These are phyloP conservation scores for Cataglyphis albicans DNA, from an alignment of 2,888 invertebrate species.

Conservation along the genomic window DNA sequence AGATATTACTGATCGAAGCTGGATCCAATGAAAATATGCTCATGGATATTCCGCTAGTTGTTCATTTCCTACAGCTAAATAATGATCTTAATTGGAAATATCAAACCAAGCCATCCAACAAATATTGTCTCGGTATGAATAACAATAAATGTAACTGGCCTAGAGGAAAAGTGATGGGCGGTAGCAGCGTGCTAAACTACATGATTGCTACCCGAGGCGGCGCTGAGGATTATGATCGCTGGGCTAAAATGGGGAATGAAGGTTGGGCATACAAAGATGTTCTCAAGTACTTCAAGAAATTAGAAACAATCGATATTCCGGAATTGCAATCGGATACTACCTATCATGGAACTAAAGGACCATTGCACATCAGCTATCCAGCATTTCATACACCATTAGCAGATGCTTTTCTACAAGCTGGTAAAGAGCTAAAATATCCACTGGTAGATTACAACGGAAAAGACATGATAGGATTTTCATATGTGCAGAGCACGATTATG, in stretches of 20 bases:
- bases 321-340: conserved; percentile 83
- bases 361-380: conserved; percentile 87
- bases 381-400: conserved; percentile 88
- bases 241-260: conserved; percentile 90
- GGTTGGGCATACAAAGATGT: conserved; percentile 92
- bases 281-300: conserved; percentile 92
- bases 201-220: conserved; percentile 93
- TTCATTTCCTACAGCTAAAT: conserved; percentile 91
- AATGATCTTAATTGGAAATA: conserved; percentile 92
- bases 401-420: conserved; percentile 89
- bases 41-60: conserved; percentile 92
- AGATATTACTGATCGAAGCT: conserved; percentile 91
- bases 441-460: conserved; percentile 89
- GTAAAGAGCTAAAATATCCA: conserved; percentile 88
- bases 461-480: conserved; percentile 88
- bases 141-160: conserved; percentile 83
- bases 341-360: conserved; percentile 88
- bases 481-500: conserved; percentile 89
- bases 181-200: conserved; percentile 92
- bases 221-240: conserved; percentile 91
- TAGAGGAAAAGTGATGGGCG: conserved; percentile 93
- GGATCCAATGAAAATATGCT: conserved; percentile 90
- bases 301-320: conserved; percentile 90
- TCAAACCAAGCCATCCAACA: conserved; percentile 91
- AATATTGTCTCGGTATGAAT: conserved; percentile 89